Evolutionary conservation across 1,140 invertebrate species (phyloP).

Genomic region (Drosophila kikkawai): DNA sequence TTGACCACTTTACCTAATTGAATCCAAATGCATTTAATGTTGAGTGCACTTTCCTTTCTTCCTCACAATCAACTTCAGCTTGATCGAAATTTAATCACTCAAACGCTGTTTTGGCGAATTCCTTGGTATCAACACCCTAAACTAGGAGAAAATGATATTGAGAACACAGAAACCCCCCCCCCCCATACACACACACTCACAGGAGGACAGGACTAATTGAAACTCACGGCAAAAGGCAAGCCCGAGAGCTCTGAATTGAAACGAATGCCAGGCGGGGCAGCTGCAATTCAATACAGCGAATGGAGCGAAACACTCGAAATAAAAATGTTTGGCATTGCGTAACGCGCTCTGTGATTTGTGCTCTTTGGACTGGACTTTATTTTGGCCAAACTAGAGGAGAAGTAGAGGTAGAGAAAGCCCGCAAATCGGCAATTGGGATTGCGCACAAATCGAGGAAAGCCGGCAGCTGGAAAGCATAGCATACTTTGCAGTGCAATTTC

Average conservation of each 20-base stretch:
- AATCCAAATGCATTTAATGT: not conserved
- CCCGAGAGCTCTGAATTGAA: slow-evolving; percentile 17
- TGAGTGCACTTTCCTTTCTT: not conserved
- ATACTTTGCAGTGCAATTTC: slow-evolving; percentile 62
- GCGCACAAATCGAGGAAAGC: slow-evolving; percentile 55
- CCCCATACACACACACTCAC: not conserved
- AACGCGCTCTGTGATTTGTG: slow-evolving; percentile 37
- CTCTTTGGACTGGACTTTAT: slow-evolving; percentile 16
- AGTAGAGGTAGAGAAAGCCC: not conserved
- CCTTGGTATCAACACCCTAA: slow-evolving; percentile 19
- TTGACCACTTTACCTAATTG: not conserved
- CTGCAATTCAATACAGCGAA: slow-evolving; percentile 32
- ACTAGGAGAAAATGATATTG: slow-evolving; percentile 30
- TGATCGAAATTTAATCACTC: slow-evolving; percentile 24
- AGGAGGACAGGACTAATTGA: slow-evolving; percentile 27
- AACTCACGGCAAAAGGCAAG: slow-evolving; percentile 28
- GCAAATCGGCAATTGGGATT: slow-evolving; percentile 74
- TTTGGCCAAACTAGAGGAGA: slow-evolving; percentile 1
- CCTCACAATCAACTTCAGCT: slow-evolving; percentile 10
- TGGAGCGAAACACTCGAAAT: slow-evolving; percentile 28
- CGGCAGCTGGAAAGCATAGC: slow-evolving; percentile 68
- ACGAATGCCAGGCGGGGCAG: slow-evolving; percentile 23
- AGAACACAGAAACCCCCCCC: not conserved
- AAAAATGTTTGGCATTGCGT: slow-evolving; percentile 58
- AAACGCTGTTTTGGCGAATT: slow-evolving; percentile 7